phyloP scores from a whole-genome alignment of 92 coral and sea anemone species.

The Nematostella vectensis region DNA sequence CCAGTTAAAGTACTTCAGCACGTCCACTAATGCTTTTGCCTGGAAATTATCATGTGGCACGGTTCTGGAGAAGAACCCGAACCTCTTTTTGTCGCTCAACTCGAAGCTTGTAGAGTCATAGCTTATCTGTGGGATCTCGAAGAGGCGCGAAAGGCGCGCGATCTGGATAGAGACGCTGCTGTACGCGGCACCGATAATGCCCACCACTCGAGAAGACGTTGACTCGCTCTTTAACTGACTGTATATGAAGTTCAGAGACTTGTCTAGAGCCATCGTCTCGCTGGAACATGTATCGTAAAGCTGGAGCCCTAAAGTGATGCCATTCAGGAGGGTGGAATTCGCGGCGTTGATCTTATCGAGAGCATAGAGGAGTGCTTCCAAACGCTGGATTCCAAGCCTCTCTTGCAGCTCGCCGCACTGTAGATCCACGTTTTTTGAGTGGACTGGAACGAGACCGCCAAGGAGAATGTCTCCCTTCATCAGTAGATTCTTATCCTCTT shows the following conservation, averaged over 20 bases:
- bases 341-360: conserved; percentile 68
- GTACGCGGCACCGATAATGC: conserved; percentile 69
- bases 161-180: conserved; percentile 72
- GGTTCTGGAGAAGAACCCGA: conserved; percentile 81
- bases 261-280: conserved; percentile 72
- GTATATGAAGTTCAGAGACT: conserved; percentile 61
- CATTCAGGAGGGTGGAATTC: conserved; percentile 39
- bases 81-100: conserved; percentile 76
- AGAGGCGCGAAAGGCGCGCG: conserved; percentile 69
- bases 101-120: conserved; percentile 78
- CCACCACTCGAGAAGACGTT: conserved; percentile 31
- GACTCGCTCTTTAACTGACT: conserved; percentile 18
- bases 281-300: conserved; percentile 80
- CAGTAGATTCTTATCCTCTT: conserved; percentile 9
- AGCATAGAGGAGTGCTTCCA: conserved; percentile 82
- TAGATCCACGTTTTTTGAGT: conserved; percentile 39
- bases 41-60: conserved; percentile 81
- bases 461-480: conserved; percentile 54
- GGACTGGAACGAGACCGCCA: conserved; percentile 88
- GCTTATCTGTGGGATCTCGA: conserved; percentile 82
- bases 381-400: conserved; percentile 85
- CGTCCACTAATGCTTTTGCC: conserved; percentile 72
- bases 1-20: conserved; percentile 74
- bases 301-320: conserved; percentile 64
- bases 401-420: conserved; percentile 57